phyloP scores from a whole-genome alignment of 2,888 invertebrate genomes.

The Stenichneumon culpator region DNA sequence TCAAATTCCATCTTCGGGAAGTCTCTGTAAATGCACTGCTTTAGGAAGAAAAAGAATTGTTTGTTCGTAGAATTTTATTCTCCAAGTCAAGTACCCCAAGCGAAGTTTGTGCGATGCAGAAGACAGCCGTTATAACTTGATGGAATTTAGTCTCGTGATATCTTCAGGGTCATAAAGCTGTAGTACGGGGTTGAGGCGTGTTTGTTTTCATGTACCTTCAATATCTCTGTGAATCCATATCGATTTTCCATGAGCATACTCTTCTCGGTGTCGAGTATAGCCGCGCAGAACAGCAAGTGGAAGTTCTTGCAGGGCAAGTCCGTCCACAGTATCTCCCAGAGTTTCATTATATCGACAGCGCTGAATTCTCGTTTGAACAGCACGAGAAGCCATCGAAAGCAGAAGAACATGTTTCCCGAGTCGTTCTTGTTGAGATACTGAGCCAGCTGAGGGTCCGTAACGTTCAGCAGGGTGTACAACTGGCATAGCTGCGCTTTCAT shows the following conservation, averaged over 20 bases:
- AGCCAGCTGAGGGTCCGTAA: constrained; percentile 94
- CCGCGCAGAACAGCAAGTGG: constrained; percentile 96
- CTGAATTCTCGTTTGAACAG: constrained; percentile 98
- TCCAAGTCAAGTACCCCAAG: too few species aligned
- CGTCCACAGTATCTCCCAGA: constrained; percentile 99
- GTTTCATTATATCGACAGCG: constrained; percentile 93
- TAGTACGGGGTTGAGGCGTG: not conserved
- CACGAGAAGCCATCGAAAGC: constrained; percentile 98
- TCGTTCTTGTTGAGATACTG: constrained; percentile 95
- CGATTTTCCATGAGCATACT: constrained; percentile 94
- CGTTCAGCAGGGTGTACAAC: constrained; percentile 92
- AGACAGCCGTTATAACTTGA: too few species aligned
- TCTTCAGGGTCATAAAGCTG: too few species aligned
- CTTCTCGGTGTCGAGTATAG: constrained; percentile 96
- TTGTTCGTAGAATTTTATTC: too few species aligned
- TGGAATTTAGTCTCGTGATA: not conserved
- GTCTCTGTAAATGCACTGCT: too few species aligned
- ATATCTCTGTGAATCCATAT: constrained; percentile 98
- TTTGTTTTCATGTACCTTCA: constrained; percentile 89
- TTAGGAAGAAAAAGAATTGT: too few species aligned
- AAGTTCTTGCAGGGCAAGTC: constrained; percentile 97
- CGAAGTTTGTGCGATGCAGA: not conserved
- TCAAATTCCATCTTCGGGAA: too few species aligned
- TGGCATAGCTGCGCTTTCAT: constrained; percentile 97
- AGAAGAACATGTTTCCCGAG: constrained; percentile 99